Base-by-base conservation (phyloP, 2,113 vertebrate genomes). In the Synchiropus splendidus region DNA sequence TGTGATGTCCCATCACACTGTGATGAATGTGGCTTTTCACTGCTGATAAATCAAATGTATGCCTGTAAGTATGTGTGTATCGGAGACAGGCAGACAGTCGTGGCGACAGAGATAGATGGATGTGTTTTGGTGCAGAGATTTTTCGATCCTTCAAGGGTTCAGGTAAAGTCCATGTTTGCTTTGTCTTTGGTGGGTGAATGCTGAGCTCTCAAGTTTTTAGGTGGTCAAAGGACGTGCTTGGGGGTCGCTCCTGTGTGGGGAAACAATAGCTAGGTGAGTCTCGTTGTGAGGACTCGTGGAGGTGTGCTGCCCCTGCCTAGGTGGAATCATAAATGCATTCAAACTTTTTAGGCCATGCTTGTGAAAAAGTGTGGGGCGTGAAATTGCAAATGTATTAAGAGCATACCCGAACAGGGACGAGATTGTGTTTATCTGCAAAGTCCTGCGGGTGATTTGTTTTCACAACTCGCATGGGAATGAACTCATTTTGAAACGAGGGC, bases 261-360 rank as follows among this genome's bases (percentile, higher is more conserved):
- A 67, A 41, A 64, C 65, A 66, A 54, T 51, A 27, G 36, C 46
- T 16, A 38, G 31, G 46, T 68, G 59, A 58, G 58, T 64, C 59
- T 61, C 17, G 51, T 38, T 56, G 42, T 56, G 35, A 8, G 8
- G 21, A 8, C 4, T 5, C 21, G 43, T 58, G 31, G 48, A 74
- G 60, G 60, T 67, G 61, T 63, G 49, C 38, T 61, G 61, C 49
- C 36, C 12, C 54, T 55, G 33, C 58, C 17, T 31, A 16, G 2
- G 58, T 70, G 4, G 21, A 27, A 4, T 27, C 21, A 8, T 8
- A 27, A n/a, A n/a, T n/a, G n/a, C n/a, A n/a, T n/a, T n/a, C n/a
- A n/a, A n/a, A n/a, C n/a, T n/a, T n/a, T n/a, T n/a, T n/a, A n/a
- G n/a, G n/a, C n/a, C n/a, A n/a, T n/a, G n/a, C n/a, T n/a, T n/a